These are phyloP conservation scores for Drosophila littoralis DNA, from an alignment of 1,140 invertebrate genomes.

Conservation along the genomic window DNA sequence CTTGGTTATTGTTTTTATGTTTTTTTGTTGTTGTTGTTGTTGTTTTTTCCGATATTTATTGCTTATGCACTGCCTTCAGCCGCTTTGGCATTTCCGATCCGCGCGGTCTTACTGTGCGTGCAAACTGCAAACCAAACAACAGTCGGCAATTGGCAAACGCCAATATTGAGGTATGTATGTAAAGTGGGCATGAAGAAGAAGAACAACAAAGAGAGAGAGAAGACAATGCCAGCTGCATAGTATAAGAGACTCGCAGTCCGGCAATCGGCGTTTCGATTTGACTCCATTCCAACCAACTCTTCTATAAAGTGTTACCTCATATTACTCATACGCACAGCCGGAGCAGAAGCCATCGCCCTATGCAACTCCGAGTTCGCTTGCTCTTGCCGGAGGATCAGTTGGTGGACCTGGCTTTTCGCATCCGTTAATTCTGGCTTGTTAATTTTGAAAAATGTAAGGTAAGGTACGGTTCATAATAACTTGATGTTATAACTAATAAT, in stretches of 20 bases:
- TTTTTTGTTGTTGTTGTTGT: slow-evolving; percentile 6
- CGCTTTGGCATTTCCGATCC: slow-evolving; percentile 69
- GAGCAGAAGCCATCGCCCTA: no score
- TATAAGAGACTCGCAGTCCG: slow-evolving; percentile 13
- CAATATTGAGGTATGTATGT: slow-evolving; percentile 6
- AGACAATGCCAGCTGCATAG: background rate
- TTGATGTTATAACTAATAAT: no score
- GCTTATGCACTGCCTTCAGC: slow-evolving; percentile 7
- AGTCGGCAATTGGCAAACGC: slow-evolving; percentile 17
- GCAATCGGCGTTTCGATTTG: background rate
- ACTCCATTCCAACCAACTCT: background rate
- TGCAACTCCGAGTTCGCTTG: background rate
- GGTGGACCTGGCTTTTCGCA: no score
- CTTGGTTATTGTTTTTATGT: slow-evolving; percentile 2
- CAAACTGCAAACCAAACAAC: slow-evolving; percentile 27
- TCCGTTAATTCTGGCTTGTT: no score
- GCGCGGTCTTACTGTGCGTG: slow-evolving; percentile 19
- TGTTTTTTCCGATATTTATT: slow-evolving; percentile 1
- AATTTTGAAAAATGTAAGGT: no score
- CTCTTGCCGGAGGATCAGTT: no score
- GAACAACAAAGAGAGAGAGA: background rate
- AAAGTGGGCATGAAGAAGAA: background rate
- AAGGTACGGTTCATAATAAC: no score
- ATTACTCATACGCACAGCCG: slow-evolving; percentile 18
- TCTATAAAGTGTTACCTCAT: background rate